Conservation (phyloP, 2,797 vertebrate species). For the Lutjanus campechanus region DNA sequence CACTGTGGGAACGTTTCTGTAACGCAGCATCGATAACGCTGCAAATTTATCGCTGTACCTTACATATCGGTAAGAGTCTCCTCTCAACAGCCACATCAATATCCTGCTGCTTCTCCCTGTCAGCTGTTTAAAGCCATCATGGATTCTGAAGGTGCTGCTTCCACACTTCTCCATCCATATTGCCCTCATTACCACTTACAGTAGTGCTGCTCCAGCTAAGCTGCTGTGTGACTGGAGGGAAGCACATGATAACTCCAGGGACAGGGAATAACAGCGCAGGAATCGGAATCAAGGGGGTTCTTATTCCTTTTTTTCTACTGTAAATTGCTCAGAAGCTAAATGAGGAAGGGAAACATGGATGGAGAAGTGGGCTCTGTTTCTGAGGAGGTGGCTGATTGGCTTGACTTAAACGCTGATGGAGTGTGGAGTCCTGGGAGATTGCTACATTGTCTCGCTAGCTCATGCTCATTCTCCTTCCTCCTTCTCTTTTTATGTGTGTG, state of each 20-base stretch:
- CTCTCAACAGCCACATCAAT: slow-evolving; percentile 48
- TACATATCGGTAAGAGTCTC: slow-evolving; percentile 35
- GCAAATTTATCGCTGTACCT: slow-evolving; percentile 33
- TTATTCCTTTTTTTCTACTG: slow-evolving; percentile 36
- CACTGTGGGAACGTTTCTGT: slow-evolving; percentile 3
- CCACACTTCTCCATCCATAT: slow-evolving; percentile 57
- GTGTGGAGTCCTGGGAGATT: slow-evolving; percentile 34
- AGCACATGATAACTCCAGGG: slow-evolving; percentile 52
- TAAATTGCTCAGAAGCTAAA: slow-evolving; percentile 35
- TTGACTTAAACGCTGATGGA: slow-evolving; percentile 23
- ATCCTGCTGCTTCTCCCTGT: slow-evolving; percentile 38
- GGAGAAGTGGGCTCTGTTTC: slow-evolving; percentile 24
- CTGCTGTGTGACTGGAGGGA: slow-evolving; percentile 43
- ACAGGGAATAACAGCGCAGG: slow-evolving; percentile 28
- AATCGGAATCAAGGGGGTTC: slow-evolving; percentile 29
- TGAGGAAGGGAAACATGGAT: slow-evolving; percentile 10
- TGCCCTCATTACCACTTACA: slow-evolving; percentile 58
- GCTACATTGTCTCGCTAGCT: slow-evolving; percentile 38
- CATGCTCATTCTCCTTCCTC: slow-evolving; percentile 31
- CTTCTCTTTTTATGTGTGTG: slow-evolving; percentile 44
- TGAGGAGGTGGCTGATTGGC: slow-evolving; percentile 27
- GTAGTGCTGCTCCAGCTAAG: slow-evolving; percentile 46
- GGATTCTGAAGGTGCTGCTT: slow-evolving; percentile 54
- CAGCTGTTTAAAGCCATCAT: slow-evolving; percentile 57
- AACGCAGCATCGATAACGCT: slow-evolving; percentile 11